Evolutionary conservation across 2,888 invertebrate species (phyloP), one percentile per base, ranked within the genome.

Genomic region (Aphrophora alni): DNA sequence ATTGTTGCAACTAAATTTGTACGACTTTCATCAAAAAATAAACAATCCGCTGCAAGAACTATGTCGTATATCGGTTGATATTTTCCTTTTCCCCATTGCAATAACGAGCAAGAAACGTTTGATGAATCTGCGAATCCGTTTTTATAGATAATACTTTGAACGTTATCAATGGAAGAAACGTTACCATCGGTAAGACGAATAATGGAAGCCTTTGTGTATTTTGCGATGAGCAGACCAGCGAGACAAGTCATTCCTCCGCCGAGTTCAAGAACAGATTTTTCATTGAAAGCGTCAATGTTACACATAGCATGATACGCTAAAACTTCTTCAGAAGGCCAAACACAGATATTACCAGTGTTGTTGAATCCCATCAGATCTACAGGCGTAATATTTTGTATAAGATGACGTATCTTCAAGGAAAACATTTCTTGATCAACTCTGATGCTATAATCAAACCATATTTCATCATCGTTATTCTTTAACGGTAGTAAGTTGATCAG

Each of bases 231-330:
- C 17, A 96, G 88, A 0, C 95, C 95, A 8, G 95, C 95, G 38
- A 96, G 89, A 85, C 95, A 95, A 25, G 95, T 95, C 94, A 96
- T 95, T 2, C 96, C 96, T 24, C 95, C 95, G 1, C 96, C 96
- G 70, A 96, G 89, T 87, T 96, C 96, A 85, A 95, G 89, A 28
- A 96, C 92, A 86, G 89, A 90, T 87, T 93, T 93, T 82, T 90
- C 90, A n/a, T 90, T 89, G 87, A 95, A 95, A 0, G 73, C 72
- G 14, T 80, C 76, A 75, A 90, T 88, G 87, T 95, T 92, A 84
- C 92, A 90, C 79, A 95, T 89, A 71, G 92, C 89, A 86, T 93
- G 93, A 84, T 93, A 93, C 2, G 93, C 92, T 75, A 95, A 87
- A 3, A 94, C 92, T 87, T 95, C 94, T 88, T 95, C 95, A 0